Evolutionary conservation across 2,888 invertebrate genomes (phyloP).

Genomic region (Drosophila nr. perissopoda): DNA sequence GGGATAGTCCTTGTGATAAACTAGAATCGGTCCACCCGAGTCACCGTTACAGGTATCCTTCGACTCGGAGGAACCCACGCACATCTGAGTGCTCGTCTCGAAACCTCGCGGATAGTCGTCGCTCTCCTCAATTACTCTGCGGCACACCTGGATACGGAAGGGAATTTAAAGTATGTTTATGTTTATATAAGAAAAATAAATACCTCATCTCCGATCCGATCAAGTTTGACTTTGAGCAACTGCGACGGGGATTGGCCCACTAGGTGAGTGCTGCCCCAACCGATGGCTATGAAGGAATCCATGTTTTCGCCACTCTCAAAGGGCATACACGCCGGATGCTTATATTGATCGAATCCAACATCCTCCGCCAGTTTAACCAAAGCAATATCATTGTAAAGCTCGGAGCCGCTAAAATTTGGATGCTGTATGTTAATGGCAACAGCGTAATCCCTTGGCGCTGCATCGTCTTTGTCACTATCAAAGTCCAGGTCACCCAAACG

Average conservation of each 20-base stretch:
- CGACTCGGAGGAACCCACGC: conserved; percentile 72
- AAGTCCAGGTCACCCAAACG: conserved; percentile 82
- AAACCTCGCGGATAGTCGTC: conserved; percentile 69
- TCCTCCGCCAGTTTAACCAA: conserved; percentile 84
- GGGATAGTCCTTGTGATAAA: conserved; percentile 68
- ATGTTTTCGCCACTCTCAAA: conserved; percentile 39
- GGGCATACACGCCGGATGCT: conserved; percentile 86
- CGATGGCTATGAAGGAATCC: conserved; percentile 84
- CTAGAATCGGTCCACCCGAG: conserved; percentile 77
- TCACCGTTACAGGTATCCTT: conserved; percentile 79
- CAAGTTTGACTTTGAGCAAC: conserved; percentile 86
- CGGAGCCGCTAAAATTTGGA: conserved; percentile 52
- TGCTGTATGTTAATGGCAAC: conserved; percentile 81
- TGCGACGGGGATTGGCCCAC: conserved; percentile 77
- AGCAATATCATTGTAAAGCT: conserved; percentile 86
- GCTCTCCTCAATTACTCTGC: conserved; percentile 37
- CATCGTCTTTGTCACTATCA: conserved; percentile 68
- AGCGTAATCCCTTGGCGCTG: conserved; percentile 70
- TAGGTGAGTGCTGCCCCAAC: conserved; percentile 86
- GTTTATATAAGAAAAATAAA: not conserved
- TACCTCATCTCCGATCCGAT: conserved; percentile 78
- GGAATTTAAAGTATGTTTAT: not conserved
- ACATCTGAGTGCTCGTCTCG: conserved; percentile 67
- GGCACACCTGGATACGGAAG: conserved; percentile 41
- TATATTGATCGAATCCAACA: conserved; percentile 83